phyloP scores from a whole-genome alignment of 2,888 invertebrate species.

The Apamea monoglypha region DNA sequence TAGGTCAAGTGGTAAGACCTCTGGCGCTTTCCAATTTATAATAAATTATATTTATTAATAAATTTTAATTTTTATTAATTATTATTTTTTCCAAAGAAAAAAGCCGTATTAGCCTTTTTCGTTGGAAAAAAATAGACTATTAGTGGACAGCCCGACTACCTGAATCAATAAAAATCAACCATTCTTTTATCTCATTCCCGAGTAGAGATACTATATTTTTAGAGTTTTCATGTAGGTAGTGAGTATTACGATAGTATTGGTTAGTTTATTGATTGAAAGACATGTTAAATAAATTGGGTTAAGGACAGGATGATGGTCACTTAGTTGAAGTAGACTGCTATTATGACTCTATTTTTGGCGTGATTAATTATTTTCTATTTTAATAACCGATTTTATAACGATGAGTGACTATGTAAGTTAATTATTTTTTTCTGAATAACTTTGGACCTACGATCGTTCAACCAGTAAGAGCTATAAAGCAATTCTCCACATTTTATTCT shows the following conservation, averaged over 20 bases:
- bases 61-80: too few relatives aligned
- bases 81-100: too few relatives aligned
- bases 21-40: background rate
- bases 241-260: background rate
- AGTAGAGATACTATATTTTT: background rate
- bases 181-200: background rate
- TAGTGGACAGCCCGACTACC: too few relatives aligned
- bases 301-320: too few relatives aligned
- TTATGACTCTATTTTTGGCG: background rate
- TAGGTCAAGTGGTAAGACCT: background rate
- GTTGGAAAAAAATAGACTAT: background rate
- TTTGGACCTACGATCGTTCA: background rate
- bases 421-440: fast-evolving
- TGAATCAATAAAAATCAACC: background rate
- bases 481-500: conserved; percentile 34
- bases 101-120: too few relatives aligned
- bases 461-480: background rate
- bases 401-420: background rate
- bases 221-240: background rate
- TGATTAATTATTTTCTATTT: background rate
- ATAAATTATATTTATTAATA: too few relatives aligned
- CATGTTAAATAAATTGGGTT: too few relatives aligned
- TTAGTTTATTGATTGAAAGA: background rate
- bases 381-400: background rate
- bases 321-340: too few relatives aligned